Evolutionary conservation across 2,888 invertebrate genomes (phyloP).

Genomic region (Pogonocherus hispidulus): DNA sequence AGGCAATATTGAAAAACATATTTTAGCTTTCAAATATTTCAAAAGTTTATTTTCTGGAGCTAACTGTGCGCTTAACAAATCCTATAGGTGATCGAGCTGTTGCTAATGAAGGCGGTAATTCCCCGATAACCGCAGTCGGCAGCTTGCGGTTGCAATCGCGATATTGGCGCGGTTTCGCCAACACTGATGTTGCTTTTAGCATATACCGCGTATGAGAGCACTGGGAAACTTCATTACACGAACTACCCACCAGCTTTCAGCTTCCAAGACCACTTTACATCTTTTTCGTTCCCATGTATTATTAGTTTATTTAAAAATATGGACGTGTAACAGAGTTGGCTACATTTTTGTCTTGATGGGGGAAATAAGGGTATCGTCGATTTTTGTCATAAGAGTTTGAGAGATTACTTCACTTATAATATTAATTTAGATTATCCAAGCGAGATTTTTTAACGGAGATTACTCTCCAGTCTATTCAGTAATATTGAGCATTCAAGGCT

Average conservation of each 20-base stretch:
- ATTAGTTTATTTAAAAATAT: constrained; percentile 11
- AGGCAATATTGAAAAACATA: no score
- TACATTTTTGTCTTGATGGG: no score
- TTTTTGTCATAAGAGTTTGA: no score
- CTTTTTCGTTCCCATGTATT: neutral
- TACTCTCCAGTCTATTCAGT: no score
- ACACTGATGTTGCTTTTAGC: constrained; percentile 7
- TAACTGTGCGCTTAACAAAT: neutral
- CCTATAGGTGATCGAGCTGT: constrained; percentile 24
- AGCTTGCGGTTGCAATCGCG: constrained; percentile 33
- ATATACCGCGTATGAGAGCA: neutral
- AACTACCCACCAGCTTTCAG: constrained; percentile 23
- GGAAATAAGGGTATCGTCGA: no score
- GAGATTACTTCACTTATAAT: no score
- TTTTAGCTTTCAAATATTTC: no score
- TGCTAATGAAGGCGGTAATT: constrained; percentile 37
- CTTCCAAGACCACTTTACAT: neutral
- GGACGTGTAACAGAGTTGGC: neutral
- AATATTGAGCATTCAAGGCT: no score
- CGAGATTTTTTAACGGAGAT: no score
- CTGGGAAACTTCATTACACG: constrained; percentile 29
- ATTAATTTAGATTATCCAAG: no score
- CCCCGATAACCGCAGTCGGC: constrained; percentile 31
- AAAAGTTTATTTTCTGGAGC: neutral
- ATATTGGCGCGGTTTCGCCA: constrained; percentile 22